Evolutionary conservation across 2,888 invertebrate genomes (phyloP).

Genomic region (Ptilodon capucinus): DNA sequence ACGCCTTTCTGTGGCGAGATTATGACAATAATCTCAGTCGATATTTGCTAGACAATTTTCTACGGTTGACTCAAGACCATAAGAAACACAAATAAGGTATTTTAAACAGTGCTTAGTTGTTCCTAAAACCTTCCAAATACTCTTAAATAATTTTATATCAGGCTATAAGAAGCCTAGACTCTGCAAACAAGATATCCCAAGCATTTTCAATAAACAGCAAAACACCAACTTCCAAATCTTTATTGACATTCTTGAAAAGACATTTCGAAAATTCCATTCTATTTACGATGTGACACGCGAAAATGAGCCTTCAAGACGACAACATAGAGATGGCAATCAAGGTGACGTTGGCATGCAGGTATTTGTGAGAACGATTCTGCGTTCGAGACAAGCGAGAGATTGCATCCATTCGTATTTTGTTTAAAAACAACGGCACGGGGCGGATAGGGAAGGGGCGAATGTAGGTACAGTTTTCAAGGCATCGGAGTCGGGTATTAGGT

Average conservation of each 20-base stretch:
- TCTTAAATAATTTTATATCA: too few species aligned
- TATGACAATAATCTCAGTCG: too few species aligned
- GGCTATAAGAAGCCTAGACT: not conserved
- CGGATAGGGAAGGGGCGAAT: constrained; percentile 42
- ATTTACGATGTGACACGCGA: constrained; percentile 21
- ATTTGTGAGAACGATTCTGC: constrained; percentile 45
- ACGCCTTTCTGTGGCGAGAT: too few species aligned
- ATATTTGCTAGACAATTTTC: too few species aligned
- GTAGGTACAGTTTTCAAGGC: constrained; percentile 33
- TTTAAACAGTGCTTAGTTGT: too few species aligned
- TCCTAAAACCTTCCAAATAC: too few species aligned
- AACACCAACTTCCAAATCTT: constrained; percentile 26
- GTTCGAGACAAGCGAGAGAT: constrained; percentile 51
- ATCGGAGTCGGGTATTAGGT: constrained; percentile 30
- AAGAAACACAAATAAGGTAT: too few species aligned
- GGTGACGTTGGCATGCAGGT: constrained; percentile 30
- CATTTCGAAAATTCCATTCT: constrained; percentile 25
- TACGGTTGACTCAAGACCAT: too few species aligned
- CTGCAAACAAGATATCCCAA: constrained; percentile 11
- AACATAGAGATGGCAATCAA: constrained; percentile 29
- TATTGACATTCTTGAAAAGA: constrained; percentile 37
- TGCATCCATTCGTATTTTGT: constrained; percentile 63
- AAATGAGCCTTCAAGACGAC: constrained; percentile 30
- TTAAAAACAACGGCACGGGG: constrained; percentile 55
- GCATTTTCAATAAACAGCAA: constrained; percentile 31